phyloP scores from a whole-genome alignment of 2,797 vertebrate genomes.

The Phoeniculus purpureus region DNA sequence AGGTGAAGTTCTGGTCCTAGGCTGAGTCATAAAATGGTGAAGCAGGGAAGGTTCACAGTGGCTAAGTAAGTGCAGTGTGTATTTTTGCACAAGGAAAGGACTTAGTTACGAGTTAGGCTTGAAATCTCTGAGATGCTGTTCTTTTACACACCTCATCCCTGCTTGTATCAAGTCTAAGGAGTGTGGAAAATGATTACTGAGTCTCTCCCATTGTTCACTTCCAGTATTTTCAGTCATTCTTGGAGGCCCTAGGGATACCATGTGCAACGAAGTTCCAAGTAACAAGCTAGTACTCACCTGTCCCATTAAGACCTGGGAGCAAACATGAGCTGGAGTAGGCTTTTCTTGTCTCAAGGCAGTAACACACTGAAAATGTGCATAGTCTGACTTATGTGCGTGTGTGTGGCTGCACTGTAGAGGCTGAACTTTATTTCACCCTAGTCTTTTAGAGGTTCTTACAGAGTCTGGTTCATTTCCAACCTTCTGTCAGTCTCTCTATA shows the following conservation, averaged over 20 bases:
- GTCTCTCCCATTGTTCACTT: constrained; percentile 39
- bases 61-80: neutral
- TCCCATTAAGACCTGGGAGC: constrained; percentile 22
- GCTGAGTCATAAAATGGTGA: neutral
- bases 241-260: constrained; percentile 14
- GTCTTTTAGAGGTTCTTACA: neutral
- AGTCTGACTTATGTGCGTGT: constrained; percentile 6
- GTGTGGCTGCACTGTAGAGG: neutral
- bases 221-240: constrained; percentile 32
- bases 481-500: constrained; percentile 13
- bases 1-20: neutral
- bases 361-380: neutral
- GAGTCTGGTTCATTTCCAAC: constrained; percentile 4
- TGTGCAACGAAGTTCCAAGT: neutral
- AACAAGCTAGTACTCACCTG: neutral
- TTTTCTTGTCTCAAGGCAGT: neutral
- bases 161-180: constrained; percentile 12
- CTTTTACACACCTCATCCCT: constrained; percentile 23
- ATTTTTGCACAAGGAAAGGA: neutral
- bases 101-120: neutral
- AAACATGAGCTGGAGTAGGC: neutral
- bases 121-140: constrained; percentile 19
- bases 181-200: neutral
- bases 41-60: neutral
- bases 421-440: constrained; percentile 4